Conservation (phyloP, 2,888 invertebrate species). For the Lasioglossum figueresi region DNA sequence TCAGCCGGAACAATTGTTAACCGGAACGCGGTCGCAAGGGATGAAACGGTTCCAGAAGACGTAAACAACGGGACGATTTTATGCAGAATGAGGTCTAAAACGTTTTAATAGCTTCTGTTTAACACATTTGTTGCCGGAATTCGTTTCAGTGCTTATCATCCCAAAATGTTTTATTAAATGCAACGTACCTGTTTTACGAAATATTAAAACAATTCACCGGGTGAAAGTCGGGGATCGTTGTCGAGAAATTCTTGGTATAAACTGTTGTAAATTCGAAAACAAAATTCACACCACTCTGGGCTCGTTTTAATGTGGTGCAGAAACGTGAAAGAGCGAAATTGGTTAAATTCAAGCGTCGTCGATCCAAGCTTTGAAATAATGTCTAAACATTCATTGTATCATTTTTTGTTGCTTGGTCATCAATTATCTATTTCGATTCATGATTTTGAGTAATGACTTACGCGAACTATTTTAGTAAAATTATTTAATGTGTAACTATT, state of each 20-base stretch:
- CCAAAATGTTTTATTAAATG: neutral
- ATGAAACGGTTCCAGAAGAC: neutral
- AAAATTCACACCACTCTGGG: neutral
- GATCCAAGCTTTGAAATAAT: neutral
- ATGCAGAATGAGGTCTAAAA: neutral
- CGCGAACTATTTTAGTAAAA: neutral
- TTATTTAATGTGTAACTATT: neutral
- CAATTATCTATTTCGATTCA: too few species aligned
- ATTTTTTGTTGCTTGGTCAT: neutral
- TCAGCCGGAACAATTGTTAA: neutral
- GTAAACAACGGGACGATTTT: neutral
- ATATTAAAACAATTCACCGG: neutral
- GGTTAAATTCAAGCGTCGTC: neutral
- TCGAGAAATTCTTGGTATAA: neutral
- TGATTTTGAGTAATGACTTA: neutral
- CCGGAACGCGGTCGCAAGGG: neutral
- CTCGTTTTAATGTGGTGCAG: neutral
- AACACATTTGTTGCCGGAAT: neutral
- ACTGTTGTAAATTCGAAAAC: neutral
- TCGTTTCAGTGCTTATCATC: neutral
- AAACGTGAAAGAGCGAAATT: neutral
- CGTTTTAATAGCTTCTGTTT: neutral
- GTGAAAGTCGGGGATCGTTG: neutral
- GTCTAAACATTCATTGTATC: neutral
- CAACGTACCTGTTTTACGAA: neutral